Base-by-base conservation (phyloP, 2,113 vertebrate genomes). In the Orientallactaga bullata region DNA sequence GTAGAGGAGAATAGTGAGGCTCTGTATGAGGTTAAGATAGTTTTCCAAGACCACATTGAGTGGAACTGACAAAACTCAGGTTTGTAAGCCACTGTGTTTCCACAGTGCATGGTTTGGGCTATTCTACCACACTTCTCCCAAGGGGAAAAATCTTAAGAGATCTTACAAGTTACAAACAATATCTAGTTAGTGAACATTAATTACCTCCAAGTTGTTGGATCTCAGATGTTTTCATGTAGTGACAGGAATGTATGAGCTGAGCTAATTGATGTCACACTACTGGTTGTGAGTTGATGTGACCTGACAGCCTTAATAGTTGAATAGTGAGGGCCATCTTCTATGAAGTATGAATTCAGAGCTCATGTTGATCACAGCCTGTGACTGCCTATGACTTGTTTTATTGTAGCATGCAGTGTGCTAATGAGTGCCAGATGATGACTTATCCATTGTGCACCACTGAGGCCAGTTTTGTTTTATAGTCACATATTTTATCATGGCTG, bases 301-400 rank as follows among this genome's bases (percentile, higher is more conserved):
- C 15, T 79, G 61, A 23, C 32, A 85, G 6, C 73, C 20, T 84
- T 88, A 55, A 6, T 26, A 66, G 26, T 18, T 81, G 71, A 88
- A 17, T 32, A 4, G 0, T 68, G 32, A 61, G 17, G 94, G 93
- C 35, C 72, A 73, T 72, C 20, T 85, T 3, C 42, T 39, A n/a
- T 81, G 63, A 71, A 81, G 65, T 82, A 24, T 93, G 74, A 86
- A 74, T 55, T 94, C 60, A 39, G 18, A 78, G 60, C 26, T 11
- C 28, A 30, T 66, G 21, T 74, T 2, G 1, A 58, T 24, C 20
- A 10, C n/a, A 76, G 61, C 6, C 71, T 8, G 32, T 65, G 39
- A n/a, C 7, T 63, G 51, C 13, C 83, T 87, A 24, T 84, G 78
- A 11, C 79, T 90, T 73, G 17, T 21, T 91, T 68, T 89, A 24